Evolutionary conservation across 2,113 vertebrate species (phyloP).

Genomic region (Microtus richardsoni): DNA sequence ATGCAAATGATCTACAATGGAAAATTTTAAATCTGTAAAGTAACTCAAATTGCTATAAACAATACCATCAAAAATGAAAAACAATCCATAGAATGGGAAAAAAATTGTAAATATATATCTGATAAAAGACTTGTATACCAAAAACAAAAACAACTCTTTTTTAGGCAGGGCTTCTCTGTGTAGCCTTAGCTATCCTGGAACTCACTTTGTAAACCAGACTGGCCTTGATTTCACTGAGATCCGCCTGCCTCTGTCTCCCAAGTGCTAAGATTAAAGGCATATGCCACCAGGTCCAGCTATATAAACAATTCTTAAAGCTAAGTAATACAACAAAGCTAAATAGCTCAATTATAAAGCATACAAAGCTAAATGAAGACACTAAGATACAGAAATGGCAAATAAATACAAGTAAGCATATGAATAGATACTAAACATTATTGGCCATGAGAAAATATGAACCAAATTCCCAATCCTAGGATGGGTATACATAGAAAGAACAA

Average conservation of each 20-base stretch:
- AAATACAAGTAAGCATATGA: constrained; percentile 14
- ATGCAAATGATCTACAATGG: neutral
- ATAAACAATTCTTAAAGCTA: constrained; percentile 14
- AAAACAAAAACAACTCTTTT: constrained; percentile 26
- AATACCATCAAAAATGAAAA: constrained; percentile 6
- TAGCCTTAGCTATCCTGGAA: neutral
- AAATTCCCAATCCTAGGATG: neutral
- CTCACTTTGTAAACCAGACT: neutral
- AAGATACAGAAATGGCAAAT: constrained; percentile 34
- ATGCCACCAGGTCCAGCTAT: neutral
- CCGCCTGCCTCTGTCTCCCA: neutral
- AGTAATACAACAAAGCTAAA: neutral
- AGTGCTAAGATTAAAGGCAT: neutral
- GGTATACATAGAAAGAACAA: constrained; percentile 16
- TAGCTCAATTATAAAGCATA: neutral
- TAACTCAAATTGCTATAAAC: neutral
- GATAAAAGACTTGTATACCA: neutral
- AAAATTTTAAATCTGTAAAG: constrained; percentile 15
- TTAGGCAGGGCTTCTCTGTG: too few species aligned
- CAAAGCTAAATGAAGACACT: neutral
- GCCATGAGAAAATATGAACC: neutral
- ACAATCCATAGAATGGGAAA: neutral
- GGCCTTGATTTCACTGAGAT: neutral
- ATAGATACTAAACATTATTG: constrained; percentile 9
- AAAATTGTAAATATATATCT: neutral